Conservation (phyloP, 2,888 invertebrate genomes). For the Apamea monoglypha region DNA sequence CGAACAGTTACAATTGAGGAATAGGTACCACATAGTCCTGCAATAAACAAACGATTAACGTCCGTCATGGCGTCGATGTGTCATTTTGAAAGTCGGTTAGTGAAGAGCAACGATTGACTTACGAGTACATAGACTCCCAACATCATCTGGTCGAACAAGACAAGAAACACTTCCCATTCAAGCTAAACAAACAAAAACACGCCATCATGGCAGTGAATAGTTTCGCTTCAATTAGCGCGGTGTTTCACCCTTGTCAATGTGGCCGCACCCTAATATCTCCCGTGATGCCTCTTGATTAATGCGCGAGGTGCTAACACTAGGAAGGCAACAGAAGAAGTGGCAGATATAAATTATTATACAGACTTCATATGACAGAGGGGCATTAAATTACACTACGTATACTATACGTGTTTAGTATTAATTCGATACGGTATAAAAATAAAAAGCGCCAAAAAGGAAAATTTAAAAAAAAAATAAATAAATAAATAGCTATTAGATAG, state of each 20-base stretch:
- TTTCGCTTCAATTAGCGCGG: slow-evolving; percentile 60
- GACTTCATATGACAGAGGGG: too few relatives aligned
- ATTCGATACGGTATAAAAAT: too few relatives aligned
- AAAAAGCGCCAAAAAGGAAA: too few relatives aligned
- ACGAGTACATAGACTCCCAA: not conserved
- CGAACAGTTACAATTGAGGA: not conserved
- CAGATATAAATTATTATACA: not conserved
- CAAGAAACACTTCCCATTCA: slow-evolving; percentile 21
- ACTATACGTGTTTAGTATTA: too few relatives aligned
- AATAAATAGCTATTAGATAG: too few relatives aligned
- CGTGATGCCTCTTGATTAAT: slow-evolving; percentile 63
- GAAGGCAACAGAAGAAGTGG: slow-evolving; percentile 39
- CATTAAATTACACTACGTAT: too few relatives aligned
- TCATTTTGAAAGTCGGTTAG: not conserved
- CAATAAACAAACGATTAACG: not conserved
- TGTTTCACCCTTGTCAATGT: slow-evolving; percentile 61
- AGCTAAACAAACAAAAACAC: slow-evolving; percentile 46
- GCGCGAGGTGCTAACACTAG: slow-evolving; percentile 13
- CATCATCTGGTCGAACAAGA: not conserved
- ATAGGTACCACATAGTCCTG: not conserved
- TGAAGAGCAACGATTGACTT: not conserved
- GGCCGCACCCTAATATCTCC: slow-evolving; percentile 52
- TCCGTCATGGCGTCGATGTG: not conserved
- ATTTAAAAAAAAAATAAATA: too few relatives aligned
- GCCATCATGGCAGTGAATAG: slow-evolving; percentile 42